phyloP scores from a whole-genome alignment of 2,888 invertebrate genomes.

The Macaria liturata region DNA sequence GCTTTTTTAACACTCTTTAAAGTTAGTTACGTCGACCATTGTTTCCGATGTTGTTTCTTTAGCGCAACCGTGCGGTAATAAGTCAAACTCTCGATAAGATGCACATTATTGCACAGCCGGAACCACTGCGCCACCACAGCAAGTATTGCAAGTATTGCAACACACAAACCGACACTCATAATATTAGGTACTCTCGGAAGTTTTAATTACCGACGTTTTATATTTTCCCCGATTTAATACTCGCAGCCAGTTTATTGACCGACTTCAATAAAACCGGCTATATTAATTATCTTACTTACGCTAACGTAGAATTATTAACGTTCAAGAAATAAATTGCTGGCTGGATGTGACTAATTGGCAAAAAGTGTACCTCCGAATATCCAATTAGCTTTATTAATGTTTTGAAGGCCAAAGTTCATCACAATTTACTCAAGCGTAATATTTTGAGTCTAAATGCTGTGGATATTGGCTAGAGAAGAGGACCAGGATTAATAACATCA shows the following conservation, averaged over 20 bases:
- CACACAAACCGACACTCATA: slow-evolving; percentile 16
- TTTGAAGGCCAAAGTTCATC: slow-evolving; percentile 12
- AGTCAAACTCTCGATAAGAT: slow-evolving; percentile 22
- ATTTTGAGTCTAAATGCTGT: background rate
- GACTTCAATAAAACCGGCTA: slow-evolving; percentile 19
- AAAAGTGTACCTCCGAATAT: slow-evolving; percentile 15
- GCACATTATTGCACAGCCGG: slow-evolving; percentile 18
- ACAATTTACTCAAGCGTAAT: background rate
- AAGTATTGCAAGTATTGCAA: slow-evolving; percentile 25
- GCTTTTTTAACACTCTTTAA: slow-evolving; percentile 38
- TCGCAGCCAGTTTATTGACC: slow-evolving; percentile 15
- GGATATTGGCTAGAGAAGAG: too few relatives aligned
- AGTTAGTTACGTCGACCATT: slow-evolving; percentile 38
- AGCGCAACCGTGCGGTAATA: slow-evolving; percentile 30
- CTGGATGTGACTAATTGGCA: slow-evolving; percentile 17
- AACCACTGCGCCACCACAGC: slow-evolving; percentile 3
- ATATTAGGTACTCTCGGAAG: slow-evolving; percentile 8
- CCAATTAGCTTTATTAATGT: slow-evolving; percentile 9
- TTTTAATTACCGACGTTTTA: slow-evolving; percentile 20
- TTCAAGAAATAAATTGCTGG: slow-evolving; percentile 18
- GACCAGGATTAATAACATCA: too few relatives aligned
- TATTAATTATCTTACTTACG: slow-evolving; percentile 17
- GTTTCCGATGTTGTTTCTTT: slow-evolving; percentile 37
- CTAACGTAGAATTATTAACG: slow-evolving; percentile 7
- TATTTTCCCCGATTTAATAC: slow-evolving; percentile 12